Conservation (phyloP, 2,797 vertebrate species). For the Lutra lutra region DNA sequence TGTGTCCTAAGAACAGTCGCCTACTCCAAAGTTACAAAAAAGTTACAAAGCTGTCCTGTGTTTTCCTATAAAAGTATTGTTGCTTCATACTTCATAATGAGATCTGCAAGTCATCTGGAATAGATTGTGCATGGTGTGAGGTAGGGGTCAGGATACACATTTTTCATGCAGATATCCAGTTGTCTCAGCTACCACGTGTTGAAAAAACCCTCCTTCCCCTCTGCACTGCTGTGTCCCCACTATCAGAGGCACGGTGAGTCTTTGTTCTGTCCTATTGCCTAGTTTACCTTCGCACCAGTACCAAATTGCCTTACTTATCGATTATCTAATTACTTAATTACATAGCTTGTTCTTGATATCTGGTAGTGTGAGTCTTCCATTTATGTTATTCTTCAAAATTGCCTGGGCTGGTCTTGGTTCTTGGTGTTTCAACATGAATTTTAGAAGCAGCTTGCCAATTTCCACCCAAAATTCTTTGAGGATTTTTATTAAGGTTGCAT, state of each 20-base stretch:
- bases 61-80: neutral
- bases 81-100: neutral
- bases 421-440: neutral
- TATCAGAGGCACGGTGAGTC: neutral
- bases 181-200: neutral
- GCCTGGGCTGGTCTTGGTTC: neutral
- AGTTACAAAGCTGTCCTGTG: neutral
- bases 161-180: neutral
- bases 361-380: neutral
- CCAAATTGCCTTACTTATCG: neutral
- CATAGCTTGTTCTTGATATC: neutral
- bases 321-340: neutral
- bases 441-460: neutral
- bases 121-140: neutral
- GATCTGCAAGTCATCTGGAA: neutral
- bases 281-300: neutral
- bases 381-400: neutral
- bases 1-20: neutral
- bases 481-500: neutral
- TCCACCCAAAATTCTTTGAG: neutral
- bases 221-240: rapidly evolving
- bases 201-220: neutral
- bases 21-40: neutral
- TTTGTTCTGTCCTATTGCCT: neutral
- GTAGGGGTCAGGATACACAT: neutral